phyloP scores from a whole-genome alignment of 2,888 invertebrate species.

The Cistogaster globosa region DNA sequence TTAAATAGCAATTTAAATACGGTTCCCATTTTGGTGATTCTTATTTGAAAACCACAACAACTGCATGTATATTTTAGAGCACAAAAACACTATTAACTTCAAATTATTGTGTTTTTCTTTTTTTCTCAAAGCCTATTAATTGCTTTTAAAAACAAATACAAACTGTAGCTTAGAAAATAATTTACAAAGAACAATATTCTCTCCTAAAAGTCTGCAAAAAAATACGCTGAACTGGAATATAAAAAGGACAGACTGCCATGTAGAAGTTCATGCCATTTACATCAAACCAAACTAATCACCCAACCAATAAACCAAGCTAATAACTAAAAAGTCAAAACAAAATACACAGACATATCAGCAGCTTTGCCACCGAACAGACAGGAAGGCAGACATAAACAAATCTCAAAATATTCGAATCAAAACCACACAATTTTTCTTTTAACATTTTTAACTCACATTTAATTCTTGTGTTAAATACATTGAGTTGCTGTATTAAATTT shows the following conservation, averaged over 20 bases:
- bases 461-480: conserved; percentile 49
- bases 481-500: conserved; percentile 63
- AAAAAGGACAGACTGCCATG: conserved; percentile 45
- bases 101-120: conserved; percentile 20
- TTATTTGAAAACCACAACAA: conserved; percentile 48
- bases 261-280: conserved; percentile 51
- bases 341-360: conserved; percentile 6
- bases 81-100: conserved; percentile 54
- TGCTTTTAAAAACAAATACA: conserved; percentile 24
- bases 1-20: background rate
- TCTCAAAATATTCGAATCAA: conserved; percentile 66
- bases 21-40: background rate
- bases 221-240: no score
- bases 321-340: conserved; percentile 24
- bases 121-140: conserved; percentile 10
- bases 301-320: conserved; percentile 38
- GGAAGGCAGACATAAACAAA: conserved; percentile 43
- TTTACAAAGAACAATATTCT: background rate
- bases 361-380: conserved; percentile 17
- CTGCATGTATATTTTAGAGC: conserved; percentile 33
- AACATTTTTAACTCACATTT: conserved; percentile 22
- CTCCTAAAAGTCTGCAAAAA: no score
- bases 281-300: conserved; percentile 41
- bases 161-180: conserved; percentile 45
- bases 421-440: conserved; percentile 67